Base-by-base conservation (phyloP, 2,797 vertebrate genomes). In the Channa striata region DNA sequence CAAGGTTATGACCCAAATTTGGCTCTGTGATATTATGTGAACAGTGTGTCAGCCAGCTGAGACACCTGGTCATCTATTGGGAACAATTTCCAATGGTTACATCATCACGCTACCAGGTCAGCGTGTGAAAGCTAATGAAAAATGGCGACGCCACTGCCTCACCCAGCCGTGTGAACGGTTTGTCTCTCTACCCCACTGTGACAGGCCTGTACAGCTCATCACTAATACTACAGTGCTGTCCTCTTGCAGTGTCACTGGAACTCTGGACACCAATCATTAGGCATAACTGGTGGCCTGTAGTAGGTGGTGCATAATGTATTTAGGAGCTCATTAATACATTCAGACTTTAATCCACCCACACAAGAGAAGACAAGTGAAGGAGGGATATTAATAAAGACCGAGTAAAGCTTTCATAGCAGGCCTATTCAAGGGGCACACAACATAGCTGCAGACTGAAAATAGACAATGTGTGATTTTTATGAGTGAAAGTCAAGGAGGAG, bases 1-100 rank as follows among this genome's bases (percentile, higher is more conserved):
- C 72, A 85, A 77, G 77, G 69, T 77, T 67, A 70, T 56, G 82
- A 72, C 80, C 81, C 75, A 80, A 71, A 82, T 84, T 77, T 25
- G 65, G 44, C 47, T 8, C 23, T 0, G 23, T 72, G 72, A 81
- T 70, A 72, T 73, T 60, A 79, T 59, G 36, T 52, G 42, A 54
- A 56, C 44, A 61, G 39, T 53, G 59, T 71, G 68, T 76, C 54
- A 59, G 62, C 53, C 43, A 65, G 66, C 54, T 57, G 33, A 78
- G 67, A 37, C 56, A 4, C 47, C 10, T 44, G n/a, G 39, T 64
- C 25, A 21, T 20, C 47, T 51, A 82, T 68, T 74, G 64, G 62
- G 65, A 77, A 69, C n/a, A 33, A 68, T 68, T 69, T 61, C 48
- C 13, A 6, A 10, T 20, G 21, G 52, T 81, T 72, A 72, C 71